phyloP scores from a whole-genome alignment of 2,113 vertebrate genomes.

The Xerus inauris region DNA sequence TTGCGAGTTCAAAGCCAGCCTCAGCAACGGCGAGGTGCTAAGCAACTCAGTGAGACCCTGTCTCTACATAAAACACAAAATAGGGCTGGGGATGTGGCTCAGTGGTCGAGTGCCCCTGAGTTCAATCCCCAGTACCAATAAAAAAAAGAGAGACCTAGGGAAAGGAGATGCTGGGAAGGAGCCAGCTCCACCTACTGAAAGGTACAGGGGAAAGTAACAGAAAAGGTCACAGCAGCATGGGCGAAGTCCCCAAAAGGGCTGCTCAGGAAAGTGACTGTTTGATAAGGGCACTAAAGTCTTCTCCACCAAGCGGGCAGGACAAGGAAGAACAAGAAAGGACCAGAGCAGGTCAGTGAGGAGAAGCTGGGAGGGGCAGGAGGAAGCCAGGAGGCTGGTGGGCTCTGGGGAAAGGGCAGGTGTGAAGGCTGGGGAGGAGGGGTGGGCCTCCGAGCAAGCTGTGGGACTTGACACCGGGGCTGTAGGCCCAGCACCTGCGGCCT shows the following conservation, averaged over 20 bases:
- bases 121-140: too few species aligned
- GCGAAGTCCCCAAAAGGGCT: neutral
- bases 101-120: too few species aligned
- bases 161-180: neutral
- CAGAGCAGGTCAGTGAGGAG: neutral
- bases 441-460: neutral
- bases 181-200: too few species aligned
- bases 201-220: neutral
- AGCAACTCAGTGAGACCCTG: too few species aligned
- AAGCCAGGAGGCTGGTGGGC: neutral
- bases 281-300: neutral
- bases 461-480: neutral
- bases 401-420: neutral
- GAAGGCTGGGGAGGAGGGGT: neutral
- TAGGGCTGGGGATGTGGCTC: too few species aligned
- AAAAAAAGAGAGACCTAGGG: neutral
- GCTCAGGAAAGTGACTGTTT: neutral
- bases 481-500: neutral
- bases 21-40: too few species aligned
- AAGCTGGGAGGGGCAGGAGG: neutral
- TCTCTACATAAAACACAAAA: too few species aligned
- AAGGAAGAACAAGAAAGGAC: neutral
- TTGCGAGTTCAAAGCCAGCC: too few species aligned
- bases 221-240: neutral
- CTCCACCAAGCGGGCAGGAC: neutral